Evolutionary conservation across 1,140 invertebrate species (phyloP), one percentile per base, ranked within the genome.

Genomic region (Archegozetes longisetosus): DNA sequence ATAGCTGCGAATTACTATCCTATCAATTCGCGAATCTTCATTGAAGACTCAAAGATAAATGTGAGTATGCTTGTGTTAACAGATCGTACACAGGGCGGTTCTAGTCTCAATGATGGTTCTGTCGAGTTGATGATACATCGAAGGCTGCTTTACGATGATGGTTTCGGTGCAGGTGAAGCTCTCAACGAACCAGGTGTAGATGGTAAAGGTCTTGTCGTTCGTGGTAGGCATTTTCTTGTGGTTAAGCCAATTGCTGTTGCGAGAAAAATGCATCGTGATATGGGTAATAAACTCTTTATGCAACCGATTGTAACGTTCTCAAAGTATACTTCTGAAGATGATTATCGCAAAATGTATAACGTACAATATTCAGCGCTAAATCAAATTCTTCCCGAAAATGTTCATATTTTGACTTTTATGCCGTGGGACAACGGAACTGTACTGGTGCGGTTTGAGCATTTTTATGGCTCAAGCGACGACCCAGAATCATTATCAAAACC

Each of bases 1-100:
- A 73, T 88, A 0, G 73, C 87, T 46, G 85, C 83, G 1, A 97
- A 97, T 72, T 96, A 94, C 71, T 96, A 90, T 71, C 94, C 94
- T 0, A 78, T 97, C 0, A 92, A 88, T n/a, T 84, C 84, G 3
- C 79, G 84, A 60, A 90, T 96, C 24, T 20, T 20, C 14, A n/a
- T 62, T 1, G 14, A 25, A n/a, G 61, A 62, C 48, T n/a, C n/a
- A n/a, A n/a, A n/a, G n/a, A n/a, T n/a, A n/a, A n/a, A n/a, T n/a
- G n/a, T n/a, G n/a, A n/a, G n/a, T n/a, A 63, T 79, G 29, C 70
- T 77, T 0, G 83, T 95, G 60, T 73, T 79, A n/a, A 79, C 75
- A 27, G 93, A 97, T 71, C 75, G 93, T 57, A 78, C 86, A 0
- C 83, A 96, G 73, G 93, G 91, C 24, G 92, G 88, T 0, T 75